phyloP scores from a whole-genome alignment of 1,140 invertebrate genomes.

The Epicauta chinensis region DNA sequence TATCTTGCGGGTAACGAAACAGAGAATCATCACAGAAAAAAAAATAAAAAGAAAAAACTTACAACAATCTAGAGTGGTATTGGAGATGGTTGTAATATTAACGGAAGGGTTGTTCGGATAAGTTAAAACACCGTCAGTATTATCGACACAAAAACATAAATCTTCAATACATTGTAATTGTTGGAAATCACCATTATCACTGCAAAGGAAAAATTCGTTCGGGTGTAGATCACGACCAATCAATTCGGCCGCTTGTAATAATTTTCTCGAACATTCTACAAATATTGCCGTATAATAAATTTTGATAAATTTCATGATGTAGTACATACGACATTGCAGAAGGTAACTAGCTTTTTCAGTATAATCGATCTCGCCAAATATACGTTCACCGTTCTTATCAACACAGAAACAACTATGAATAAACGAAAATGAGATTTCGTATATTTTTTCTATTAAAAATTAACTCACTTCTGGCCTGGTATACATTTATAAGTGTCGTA shows the following conservation, averaged over 20 bases:
- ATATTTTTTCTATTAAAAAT: neutral
- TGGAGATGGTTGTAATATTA: constrained; percentile 39
- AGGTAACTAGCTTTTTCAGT: constrained; percentile 37
- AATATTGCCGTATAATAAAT: constrained; percentile 6
- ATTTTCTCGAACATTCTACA: constrained; percentile 47
- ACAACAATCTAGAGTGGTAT: constrained; percentile 48
- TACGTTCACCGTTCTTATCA: constrained; percentile 48
- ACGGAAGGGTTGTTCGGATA: constrained; percentile 34
- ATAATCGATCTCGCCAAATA: constrained; percentile 53
- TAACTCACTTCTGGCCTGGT: constrained; percentile 51
- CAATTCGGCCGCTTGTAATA: constrained; percentile 34
- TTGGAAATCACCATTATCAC: constrained; percentile 49
- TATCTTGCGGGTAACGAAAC: neutral
- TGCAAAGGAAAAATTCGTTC: constrained; percentile 43
- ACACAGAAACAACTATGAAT: constrained; percentile 55
- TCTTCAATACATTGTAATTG: constrained; percentile 49
- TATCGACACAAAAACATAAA: constrained; percentile 51
- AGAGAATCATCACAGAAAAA: constrained; percentile 1
- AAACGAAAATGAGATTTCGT: neutral
- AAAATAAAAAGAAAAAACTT: constrained; percentile 33
- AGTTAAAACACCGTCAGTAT: constrained; percentile 42
- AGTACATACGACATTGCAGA: constrained; percentile 52
- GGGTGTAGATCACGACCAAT: constrained; percentile 29
- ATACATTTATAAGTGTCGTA: constrained; percentile 49
- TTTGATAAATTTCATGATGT: neutral